These are phyloP conservation scores for Phragmatobia fuliginosa DNA, from an alignment of 2,888 invertebrate genomes.

Conservation along the genomic window DNA sequence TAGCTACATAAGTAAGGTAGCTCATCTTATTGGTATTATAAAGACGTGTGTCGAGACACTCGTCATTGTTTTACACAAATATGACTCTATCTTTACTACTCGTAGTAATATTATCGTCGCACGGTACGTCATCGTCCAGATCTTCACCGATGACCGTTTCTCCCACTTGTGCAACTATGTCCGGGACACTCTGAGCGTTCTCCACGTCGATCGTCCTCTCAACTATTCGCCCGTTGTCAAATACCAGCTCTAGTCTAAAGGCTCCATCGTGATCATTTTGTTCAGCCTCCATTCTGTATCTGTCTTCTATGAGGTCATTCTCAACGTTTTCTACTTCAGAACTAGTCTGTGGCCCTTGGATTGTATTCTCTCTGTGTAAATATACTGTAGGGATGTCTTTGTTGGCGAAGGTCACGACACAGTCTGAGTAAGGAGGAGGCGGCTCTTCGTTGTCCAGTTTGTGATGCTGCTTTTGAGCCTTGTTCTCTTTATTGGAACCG, in stretches of 20 bases:
- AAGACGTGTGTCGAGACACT: not conserved
- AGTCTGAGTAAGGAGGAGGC: conserved; percentile 75
- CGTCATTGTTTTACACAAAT: conserved; percentile 5
- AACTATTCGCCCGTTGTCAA: conserved; percentile 48
- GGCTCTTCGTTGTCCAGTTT: conserved; percentile 59
- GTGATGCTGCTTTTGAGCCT: conserved; percentile 12
- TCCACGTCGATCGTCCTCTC: conserved; percentile 37
- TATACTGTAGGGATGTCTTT: conserved; percentile 62
- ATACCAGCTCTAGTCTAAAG: conserved; percentile 33
- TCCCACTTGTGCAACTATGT: conserved; percentile 14
- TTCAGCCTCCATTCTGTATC: conserved; percentile 10
- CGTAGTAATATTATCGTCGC: not conserved
- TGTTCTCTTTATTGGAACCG: conserved; percentile 26
- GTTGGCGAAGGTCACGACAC: conserved; percentile 61
- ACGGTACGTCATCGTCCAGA: conserved; percentile 3
- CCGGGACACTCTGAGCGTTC: conserved; percentile 21
- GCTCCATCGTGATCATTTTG: conserved; percentile 14
- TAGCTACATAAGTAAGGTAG: not conserved
- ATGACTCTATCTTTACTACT: conserved; percentile 11
- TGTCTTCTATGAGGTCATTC: conserved; percentile 34
- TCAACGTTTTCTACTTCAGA: conserved; percentile 35
- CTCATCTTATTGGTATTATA: not conserved
- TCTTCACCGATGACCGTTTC: conserved; percentile 11
- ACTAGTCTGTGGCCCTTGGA: conserved; percentile 23
- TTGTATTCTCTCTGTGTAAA: conserved; percentile 36